A percentile compares a stretch with the other conserved stretches of the same genome.
Evolutionary conservation across 1,140 invertebrate genomes (phyloP).

Genomic region (Micrasema longulum): DNA sequence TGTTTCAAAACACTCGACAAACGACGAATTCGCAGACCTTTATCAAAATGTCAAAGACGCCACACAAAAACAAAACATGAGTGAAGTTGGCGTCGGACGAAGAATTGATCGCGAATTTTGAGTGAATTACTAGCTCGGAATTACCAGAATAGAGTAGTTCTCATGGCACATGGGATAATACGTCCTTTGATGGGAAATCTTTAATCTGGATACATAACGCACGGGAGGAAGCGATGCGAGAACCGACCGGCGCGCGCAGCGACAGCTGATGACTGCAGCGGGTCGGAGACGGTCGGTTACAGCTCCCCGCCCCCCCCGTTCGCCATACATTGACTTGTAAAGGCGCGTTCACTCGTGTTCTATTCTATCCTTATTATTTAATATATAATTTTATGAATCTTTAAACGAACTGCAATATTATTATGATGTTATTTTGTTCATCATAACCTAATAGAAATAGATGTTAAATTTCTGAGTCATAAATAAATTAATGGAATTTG

Average conservation of each 20-base stretch:
- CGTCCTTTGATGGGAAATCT: conserved; percentile 16
- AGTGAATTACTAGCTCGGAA: not conserved
- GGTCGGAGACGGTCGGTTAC: conserved; percentile 38
- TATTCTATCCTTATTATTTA: not conserved
- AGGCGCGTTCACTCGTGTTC: conserved; percentile 7
- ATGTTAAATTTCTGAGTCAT: too few relatives aligned
- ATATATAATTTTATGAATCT: not conserved
- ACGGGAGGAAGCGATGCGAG: not conserved
- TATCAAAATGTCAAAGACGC: conserved; percentile 17
- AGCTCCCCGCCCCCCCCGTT: not conserved
- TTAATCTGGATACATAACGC: not conserved
- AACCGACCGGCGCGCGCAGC: conserved; percentile 39
- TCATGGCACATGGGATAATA: conserved; percentile 6
- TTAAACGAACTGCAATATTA: too few relatives aligned
- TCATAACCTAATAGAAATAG: too few relatives aligned
- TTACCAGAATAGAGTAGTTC: too few relatives aligned
- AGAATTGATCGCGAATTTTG: not conserved
- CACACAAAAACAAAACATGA: conserved; percentile 24
- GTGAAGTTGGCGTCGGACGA: conserved; percentile 12
- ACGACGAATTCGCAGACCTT: not conserved
- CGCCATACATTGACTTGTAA: conserved; percentile 34
- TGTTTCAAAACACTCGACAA: too few relatives aligned
- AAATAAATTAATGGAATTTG: too few relatives aligned
- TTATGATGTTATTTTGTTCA: too few relatives aligned
- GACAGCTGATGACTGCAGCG: conserved; percentile 46